These are phyloP conservation scores for Oegoconia quadripuncta DNA, from an alignment of 2,888 invertebrate species.

Conservation along the genomic window DNA sequence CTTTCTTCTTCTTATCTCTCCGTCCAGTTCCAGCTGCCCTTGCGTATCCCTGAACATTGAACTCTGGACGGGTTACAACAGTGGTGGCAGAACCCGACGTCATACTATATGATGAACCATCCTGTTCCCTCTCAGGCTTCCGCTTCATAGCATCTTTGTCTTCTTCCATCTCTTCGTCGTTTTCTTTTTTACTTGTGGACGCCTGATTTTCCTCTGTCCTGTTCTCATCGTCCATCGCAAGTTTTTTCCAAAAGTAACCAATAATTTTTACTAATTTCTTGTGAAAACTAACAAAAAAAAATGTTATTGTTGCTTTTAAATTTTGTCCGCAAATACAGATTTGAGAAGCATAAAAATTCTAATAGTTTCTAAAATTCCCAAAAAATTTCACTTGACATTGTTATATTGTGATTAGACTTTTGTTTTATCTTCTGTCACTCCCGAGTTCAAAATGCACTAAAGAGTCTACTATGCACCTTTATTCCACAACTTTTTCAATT, in stretches of 20 bases:
- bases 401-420: too few relatives aligned
- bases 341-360: too few relatives aligned
- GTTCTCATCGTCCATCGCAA: constrained; percentile 44
- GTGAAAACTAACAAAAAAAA: too few relatives aligned
- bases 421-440: too few relatives aligned
- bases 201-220: constrained; percentile 32
- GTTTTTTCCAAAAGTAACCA: constrained; percentile 37
- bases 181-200: constrained; percentile 41
- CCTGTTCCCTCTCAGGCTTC: background rate
- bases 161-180: constrained; percentile 23
- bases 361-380: too few relatives aligned
- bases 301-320: too few relatives aligned
- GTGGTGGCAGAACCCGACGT: background rate
- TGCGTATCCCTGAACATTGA: background rate
- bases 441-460: too few relatives aligned
- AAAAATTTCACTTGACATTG: too few relatives aligned
- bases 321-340: too few relatives aligned
- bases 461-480: too few relatives aligned
- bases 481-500: too few relatives aligned
- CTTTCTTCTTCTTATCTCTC: constrained; percentile 28
- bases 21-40: too few relatives aligned
- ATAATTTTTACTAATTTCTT: constrained; percentile 16
- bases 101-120: background rate
- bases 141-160: constrained; percentile 10
- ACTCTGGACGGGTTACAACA: background rate